phyloP scores from a whole-genome alignment of 2,113 vertebrate genomes.

The Heptranchias perlo region DNA sequence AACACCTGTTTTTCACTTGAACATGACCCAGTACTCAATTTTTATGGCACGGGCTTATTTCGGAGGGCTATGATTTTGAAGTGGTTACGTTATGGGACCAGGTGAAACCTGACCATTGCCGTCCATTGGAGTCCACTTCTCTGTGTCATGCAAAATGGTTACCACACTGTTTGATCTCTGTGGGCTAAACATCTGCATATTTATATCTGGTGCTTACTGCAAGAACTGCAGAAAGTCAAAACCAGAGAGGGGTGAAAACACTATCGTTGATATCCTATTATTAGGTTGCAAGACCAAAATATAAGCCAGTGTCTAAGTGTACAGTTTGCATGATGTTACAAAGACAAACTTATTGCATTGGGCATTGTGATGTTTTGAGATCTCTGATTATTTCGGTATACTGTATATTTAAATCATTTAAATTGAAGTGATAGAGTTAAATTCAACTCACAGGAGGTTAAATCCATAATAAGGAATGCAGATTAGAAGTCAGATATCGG shows the following conservation, averaged over 20 bases:
- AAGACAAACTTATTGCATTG: no score
- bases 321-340: not conserved
- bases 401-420: not conserved
- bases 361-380: not conserved
- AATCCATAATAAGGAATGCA: not conserved
- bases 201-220: not conserved
- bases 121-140: not conserved
- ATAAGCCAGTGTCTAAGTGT: not conserved
- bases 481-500: not conserved
- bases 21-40: no score
- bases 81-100: no score
- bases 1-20: no score
- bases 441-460: not conserved
- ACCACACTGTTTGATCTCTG: not conserved
- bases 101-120: not conserved
- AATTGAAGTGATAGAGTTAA: not conserved
- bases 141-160: not conserved
- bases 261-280: not conserved
- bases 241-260: not conserved
- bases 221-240: not conserved
- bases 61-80: no score
- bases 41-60: no score
- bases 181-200: not conserved
- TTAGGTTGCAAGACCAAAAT: not conserved
- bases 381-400: not conserved